Base-by-base conservation (phyloP, 2,888 invertebrate species). In the Oscheius onirici region DNA sequence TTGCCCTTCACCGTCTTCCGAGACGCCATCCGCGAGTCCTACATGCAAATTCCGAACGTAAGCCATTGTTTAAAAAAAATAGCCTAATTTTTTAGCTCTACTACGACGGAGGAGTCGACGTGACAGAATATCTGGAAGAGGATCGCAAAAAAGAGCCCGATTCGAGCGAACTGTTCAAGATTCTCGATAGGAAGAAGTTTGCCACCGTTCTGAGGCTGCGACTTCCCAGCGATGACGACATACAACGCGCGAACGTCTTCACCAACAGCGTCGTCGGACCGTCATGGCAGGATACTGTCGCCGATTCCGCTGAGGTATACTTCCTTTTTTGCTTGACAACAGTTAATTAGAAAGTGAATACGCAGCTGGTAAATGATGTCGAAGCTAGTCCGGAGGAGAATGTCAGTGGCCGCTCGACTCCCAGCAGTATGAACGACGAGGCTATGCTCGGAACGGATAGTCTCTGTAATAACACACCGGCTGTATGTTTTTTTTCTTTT, bases 111-210 rank as follows among this genome's bases (percentile, higher is more conserved):
- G 80, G 80, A 8, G 68, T 44, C n/a, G n/a, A n/a, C n/a, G 40
- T 10, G 40, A n/a, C 43, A 10, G 20, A n/a, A n/a, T n/a, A n/a
- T n/a, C n/a, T 58, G 10, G 40, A 17, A 10, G 43, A 17, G 10
- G 66, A 52, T 28, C 74, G 34, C 70, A 71, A n/a, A 73, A 75
- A 6, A 28, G 68, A 61, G 28, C 49, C 26, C 13, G 49, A 46
- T 10, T 75, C 79, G 24, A 76, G 81, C 1, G 24, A 55, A 10
- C 80, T 84, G 82, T 83, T 71, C 70, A 28, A 75, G 15, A 78
- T 81, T 44, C 58, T 85, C 13, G 85, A 84, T 28, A 72, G 80
- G 41, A 78, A 79, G 60, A 79, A 80, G 73, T 84, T 80, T 55
- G 76, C 82, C 11, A 72, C 74, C 1, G 26, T 63, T 2, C 24